Evolutionary conservation across 2,113 vertebrate species (phyloP).

Genomic region (Eolophus roseicapilla): DNA sequence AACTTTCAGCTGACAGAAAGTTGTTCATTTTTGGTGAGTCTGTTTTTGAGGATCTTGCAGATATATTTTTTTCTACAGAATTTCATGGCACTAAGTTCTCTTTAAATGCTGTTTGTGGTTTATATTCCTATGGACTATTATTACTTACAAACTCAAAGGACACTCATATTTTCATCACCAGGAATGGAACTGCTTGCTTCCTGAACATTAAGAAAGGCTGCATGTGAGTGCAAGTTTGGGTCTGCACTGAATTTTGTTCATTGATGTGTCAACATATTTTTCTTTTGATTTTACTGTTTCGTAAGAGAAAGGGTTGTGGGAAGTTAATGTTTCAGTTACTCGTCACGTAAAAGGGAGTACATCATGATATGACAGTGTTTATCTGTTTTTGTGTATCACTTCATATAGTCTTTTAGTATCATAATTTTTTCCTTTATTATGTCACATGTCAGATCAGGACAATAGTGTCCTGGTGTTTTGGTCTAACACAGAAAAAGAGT

Average conservation of each 20-base stretch:
- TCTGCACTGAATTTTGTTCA: background rate
- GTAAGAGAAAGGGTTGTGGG: background rate
- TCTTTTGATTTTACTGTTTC: background rate
- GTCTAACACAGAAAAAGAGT: background rate
- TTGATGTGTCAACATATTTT: background rate
- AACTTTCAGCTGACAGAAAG: background rate
- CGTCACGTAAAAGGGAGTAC: background rate
- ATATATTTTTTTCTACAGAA: background rate
- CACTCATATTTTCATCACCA: accelerated
- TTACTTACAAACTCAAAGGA: background rate
- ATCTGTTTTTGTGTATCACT: background rate
- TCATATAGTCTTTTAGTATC: background rate
- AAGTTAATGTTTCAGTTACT: background rate
- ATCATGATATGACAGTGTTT: background rate
- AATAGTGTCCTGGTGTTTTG: background rate
- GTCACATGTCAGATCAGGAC: background rate
- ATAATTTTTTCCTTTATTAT: background rate
- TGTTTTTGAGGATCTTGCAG: background rate
- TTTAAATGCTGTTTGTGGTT: background rate
- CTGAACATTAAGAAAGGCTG: background rate
- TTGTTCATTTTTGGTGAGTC: background rate
- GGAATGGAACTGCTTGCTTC: background rate
- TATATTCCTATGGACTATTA: background rate
- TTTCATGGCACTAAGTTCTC: background rate
- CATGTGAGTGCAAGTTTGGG: background rate